Evolutionary conservation across 2,888 invertebrate species (phyloP).

Genomic region (Brachyopa scutellaris): DNA sequence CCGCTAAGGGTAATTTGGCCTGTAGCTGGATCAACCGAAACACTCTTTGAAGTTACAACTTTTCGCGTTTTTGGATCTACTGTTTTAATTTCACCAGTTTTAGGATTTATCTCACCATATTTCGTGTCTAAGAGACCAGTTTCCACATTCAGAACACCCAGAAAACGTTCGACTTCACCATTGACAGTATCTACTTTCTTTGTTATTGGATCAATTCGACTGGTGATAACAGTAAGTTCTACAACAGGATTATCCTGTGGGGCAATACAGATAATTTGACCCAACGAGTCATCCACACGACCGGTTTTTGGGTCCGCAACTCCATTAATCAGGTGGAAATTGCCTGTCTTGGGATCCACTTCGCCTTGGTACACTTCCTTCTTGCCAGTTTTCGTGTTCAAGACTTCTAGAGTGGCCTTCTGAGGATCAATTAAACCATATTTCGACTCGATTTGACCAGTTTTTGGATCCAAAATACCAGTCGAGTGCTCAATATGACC

Average conservation of each 20-base stretch:
- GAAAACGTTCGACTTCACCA: constrained; percentile 86
- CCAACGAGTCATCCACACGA: constrained; percentile 85
- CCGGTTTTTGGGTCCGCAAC: constrained; percentile 87
- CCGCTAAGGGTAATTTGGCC: constrained; percentile 85
- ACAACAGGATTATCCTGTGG: constrained; percentile 87
- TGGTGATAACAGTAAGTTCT: constrained; percentile 88
- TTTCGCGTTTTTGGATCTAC: constrained; percentile 87
- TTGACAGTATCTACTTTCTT: constrained; percentile 87
- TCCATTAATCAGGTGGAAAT: constrained; percentile 85
- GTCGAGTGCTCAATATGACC: constrained; percentile 86
- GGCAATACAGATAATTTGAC: constrained; percentile 86
- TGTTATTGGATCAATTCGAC: constrained; percentile 85
- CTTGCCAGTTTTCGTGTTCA: constrained; percentile 85
- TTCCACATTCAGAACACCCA: constrained; percentile 87
- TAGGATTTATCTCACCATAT: constrained; percentile 87
- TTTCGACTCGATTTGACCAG: constrained; percentile 87
- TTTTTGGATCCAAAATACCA: constrained; percentile 87
- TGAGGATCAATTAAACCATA: constrained; percentile 88
- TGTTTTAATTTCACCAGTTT: constrained; percentile 84
- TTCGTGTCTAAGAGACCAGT: constrained; percentile 86
- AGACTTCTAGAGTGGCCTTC: constrained; percentile 85
- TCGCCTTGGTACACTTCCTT: constrained; percentile 85
- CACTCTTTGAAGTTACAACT: constrained; percentile 84
- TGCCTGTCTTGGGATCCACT: constrained; percentile 86
- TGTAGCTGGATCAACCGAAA: constrained; percentile 86